Evolutionary conservation across 2,797 vertebrate species (phyloP), one percentile per base, ranked within the genome.

Genomic region (Chloroceryle inda): DNA sequence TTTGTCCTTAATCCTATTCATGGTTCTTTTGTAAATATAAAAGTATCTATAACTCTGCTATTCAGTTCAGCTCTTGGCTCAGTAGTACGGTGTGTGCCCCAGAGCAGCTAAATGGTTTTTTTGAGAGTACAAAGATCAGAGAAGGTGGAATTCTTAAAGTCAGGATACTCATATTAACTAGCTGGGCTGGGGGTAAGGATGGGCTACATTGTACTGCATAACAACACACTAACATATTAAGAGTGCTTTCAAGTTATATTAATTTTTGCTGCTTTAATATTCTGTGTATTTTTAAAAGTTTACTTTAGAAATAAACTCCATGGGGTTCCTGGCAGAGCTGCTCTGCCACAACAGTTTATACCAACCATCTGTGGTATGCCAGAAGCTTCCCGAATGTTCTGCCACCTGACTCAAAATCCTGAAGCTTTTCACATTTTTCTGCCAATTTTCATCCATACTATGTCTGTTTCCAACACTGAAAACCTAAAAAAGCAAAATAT

Each of bases 351-450:
- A 97, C 97, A 98, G 96, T 98, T 98, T 97, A 96, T 95, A 94
- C 45, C 88, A 1, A 95, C 98, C 98, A 98, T 98, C 98, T 98
- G 97, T 97, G 74, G 96, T 92, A 94, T 97, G 91, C 95, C 97
- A 97, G 97, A 97, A 97, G 96, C 96, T 98, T 97, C 96, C 98
- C 97, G 96, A 96, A 98, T 97, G 97, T 93, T 96, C 98, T 96
- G 97, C 97, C 97, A 98, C 98, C 97, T 98, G 97, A 98, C 94
- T 97, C 93, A 84, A 96, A 97, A 94, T 97, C 96, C 96, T 97
- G 89, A 94, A 96, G 96, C 94, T 97, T 97, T 97, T 98, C 96
- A 93, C 77, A 42, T 93, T 85, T 91, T 97, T 97, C 93, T 97
- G 95, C 96, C 96, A 97, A 96, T 97, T 97, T 97, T 92, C 81